Evolutionary conservation across 2,797 vertebrate genomes (phyloP), one percentile per base, ranked within the genome.

Genomic region (Peromyscus attwateri): DNA sequence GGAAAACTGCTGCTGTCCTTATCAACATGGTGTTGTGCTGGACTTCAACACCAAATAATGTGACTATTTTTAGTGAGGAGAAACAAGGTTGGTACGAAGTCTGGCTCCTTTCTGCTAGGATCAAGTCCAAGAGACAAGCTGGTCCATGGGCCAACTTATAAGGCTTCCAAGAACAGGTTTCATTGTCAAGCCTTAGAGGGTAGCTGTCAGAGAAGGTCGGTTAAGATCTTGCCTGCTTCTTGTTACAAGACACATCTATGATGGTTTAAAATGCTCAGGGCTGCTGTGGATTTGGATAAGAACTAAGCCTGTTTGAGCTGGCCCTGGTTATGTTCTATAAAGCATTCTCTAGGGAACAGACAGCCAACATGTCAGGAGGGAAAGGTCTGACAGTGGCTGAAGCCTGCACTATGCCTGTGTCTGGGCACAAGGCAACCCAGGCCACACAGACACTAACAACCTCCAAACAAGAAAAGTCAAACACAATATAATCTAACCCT

Each of bases 11-110:
- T 92, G 96, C 82, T 96, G 55, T 82, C 83, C 89, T 96, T 97
- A 97, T 97, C 97, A 94, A 89, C 83, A 95, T 68, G 73, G 94
- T 85, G n/a, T 87, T 88, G 89, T 88, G 79, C 83, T 95, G 29
- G 88, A 95, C 79, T 90, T 0, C 57, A 64, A 93, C 77, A 89
- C 40, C 57, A 92, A 92, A 94, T 37, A 96, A 89, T 64, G 29
- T 55, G 88, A 79, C 89, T 98, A 97, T 98, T 97, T 98, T 98
- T 98, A 97, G 97, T 21, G 75, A 57, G 60, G 81, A 91, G 52
- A 93, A 62, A 96, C 84, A 96, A 85, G 93, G 93, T 82, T 49
- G 66, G 94, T 95, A 83, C 62, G 87, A 95, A 95, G 75, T 68
- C 64, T 98, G 97, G 97, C 96, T 97, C 55, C 52, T 94, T 49